Percentiles rank a stretch among this genome's conserved stretches.
These are phyloP conservation scores for Palythoa caribaeorum DNA, from an alignment of 92 coral and sea anemone genomes.

Conservation along the genomic window DNA sequence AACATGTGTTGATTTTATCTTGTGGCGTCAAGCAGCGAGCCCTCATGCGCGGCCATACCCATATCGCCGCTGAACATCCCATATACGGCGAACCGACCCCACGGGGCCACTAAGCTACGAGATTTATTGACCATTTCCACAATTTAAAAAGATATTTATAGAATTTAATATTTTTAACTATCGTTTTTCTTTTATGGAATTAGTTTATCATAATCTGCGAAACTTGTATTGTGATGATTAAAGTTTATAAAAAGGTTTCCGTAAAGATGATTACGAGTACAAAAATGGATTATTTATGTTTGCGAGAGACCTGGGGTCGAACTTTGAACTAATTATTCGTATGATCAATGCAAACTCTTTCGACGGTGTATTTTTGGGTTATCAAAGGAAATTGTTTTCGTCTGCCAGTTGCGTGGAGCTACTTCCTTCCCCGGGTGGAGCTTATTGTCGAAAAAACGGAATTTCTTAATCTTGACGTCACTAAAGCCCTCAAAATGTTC, in stretches of 20 bases:
- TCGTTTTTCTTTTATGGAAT: neutral
- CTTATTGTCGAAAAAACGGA: neutral
- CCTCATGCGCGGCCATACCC: conserved; percentile 27
- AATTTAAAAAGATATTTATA: neutral
- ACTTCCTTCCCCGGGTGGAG: neutral
- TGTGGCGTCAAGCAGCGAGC: neutral
- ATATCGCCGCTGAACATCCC: conserved; percentile 12
- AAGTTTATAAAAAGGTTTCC: neutral
- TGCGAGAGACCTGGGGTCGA: neutral
- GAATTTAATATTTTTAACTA: neutral
- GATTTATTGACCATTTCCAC: neutral
- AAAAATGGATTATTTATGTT: neutral
- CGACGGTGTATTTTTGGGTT: neutral
- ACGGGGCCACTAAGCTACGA: neutral
- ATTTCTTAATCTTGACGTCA: too few relatives aligned
- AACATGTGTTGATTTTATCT: conserved; percentile 6
- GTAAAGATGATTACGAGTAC: neutral
- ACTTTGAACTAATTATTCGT: neutral
- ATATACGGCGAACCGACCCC: conserved; percentile 19
- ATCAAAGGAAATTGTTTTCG: neutral
- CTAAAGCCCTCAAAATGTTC: too few relatives aligned
- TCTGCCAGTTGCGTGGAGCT: neutral
- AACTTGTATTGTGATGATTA: neutral
- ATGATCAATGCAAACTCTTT: neutral
- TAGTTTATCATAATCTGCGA: neutral